A percentile compares a stretch with the other conserved stretches of the same genome.
Evolutionary conservation across 2,888 invertebrate species (phyloP).

Genomic region (Cephonodes hylas): DNA sequence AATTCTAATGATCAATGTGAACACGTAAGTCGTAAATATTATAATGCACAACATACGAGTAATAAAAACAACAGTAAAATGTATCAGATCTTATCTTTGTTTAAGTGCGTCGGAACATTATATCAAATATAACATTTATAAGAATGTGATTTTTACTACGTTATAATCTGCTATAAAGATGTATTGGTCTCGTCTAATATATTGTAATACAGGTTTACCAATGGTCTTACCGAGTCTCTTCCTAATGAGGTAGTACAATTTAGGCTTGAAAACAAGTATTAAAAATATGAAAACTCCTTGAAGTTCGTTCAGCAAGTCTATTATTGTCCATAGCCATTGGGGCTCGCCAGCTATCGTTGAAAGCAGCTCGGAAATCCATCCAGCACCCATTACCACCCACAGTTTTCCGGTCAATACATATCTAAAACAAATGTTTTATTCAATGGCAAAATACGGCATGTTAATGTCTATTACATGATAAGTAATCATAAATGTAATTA

Average conservation of each 20-base stretch:
- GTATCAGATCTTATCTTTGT: neutral
- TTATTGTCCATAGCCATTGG: slow-evolving; percentile 72
- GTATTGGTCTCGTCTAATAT: too few relatives aligned
- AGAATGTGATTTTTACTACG: too few relatives aligned
- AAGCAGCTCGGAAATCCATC: slow-evolving; percentile 85
- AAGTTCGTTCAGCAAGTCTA: slow-evolving; percentile 85
- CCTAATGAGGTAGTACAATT: slow-evolving; percentile 82
- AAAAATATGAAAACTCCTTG: slow-evolving; percentile 88
- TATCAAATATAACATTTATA: too few relatives aligned
- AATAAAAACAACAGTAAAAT: neutral
- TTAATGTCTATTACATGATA: too few relatives aligned
- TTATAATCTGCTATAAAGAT: too few relatives aligned
- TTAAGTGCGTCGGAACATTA: neutral
- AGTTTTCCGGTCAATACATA: slow-evolving; percentile 87
- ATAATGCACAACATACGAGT: neutral
- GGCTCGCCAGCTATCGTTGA: slow-evolving; percentile 80
- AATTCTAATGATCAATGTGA: neutral
- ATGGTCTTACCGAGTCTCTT: slow-evolving; percentile 76
- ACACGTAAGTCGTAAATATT: neutral
- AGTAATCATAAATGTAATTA: too few relatives aligned
- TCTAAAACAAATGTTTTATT: slow-evolving; percentile 51
- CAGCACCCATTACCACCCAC: slow-evolving; percentile 90
- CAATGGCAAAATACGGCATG: neutral
- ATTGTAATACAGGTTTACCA: too few relatives aligned
- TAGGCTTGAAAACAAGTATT: slow-evolving; percentile 86